Evolutionary conservation across 1,140 invertebrate genomes (phyloP).

Genomic region (Tetramorium simillimum): DNA sequence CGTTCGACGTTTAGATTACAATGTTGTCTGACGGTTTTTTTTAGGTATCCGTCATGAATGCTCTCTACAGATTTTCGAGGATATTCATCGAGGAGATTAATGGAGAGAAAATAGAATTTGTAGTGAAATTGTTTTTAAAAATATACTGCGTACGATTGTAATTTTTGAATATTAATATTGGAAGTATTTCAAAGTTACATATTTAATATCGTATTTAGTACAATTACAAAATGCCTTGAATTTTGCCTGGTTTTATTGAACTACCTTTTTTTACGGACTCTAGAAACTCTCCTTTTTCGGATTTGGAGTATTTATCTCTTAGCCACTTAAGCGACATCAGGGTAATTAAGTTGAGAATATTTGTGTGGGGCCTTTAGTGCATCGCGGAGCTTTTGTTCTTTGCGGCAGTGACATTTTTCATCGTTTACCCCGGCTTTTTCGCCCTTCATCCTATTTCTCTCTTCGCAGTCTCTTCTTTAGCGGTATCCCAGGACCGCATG

Average conservation of each 20-base stretch:
- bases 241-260: not conserved
- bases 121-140: not conserved
- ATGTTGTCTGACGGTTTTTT: constrained; percentile 20
- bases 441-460: constrained; percentile 56
- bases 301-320: constrained; percentile 35
- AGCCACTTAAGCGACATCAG: constrained; percentile 35
- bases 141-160: not conserved
- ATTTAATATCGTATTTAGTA: not conserved
- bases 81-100: constrained; percentile 16
- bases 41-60: not conserved
- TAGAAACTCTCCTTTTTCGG: not conserved
- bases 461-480: constrained; percentile 74
- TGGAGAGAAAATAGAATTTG: not conserved
- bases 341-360: constrained; percentile 83
- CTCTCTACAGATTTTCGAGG: not conserved
- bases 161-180: not conserved
- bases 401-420: constrained; percentile 80
- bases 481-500: constrained; percentile 77
- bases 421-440: constrained; percentile 77
- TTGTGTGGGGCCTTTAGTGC: constrained; percentile 69
- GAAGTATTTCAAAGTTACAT: not conserved
- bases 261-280: not conserved
- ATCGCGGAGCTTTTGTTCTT: constrained; percentile 73
- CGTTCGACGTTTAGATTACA: not conserved
- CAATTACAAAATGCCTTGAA: not conserved